Evolutionary conservation across 2,797 vertebrate species (phyloP), one percentile per base, ranked within the genome.

Genomic region (Picus viridis): DNA sequence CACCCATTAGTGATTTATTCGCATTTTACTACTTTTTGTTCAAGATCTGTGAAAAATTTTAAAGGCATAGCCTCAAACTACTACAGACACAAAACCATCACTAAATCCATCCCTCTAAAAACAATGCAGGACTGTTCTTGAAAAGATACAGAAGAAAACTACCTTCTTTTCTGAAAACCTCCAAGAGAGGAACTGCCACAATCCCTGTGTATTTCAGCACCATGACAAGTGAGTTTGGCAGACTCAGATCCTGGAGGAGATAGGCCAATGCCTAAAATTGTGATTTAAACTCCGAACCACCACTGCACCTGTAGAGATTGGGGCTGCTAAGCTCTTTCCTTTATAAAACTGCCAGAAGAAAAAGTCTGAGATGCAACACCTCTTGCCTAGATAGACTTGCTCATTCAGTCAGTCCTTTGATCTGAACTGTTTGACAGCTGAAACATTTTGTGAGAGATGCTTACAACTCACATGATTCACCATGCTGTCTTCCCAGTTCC

Each of bases 241-340:
- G 77, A 6, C 45, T 51, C 45, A 9, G 0, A 36, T 9, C 8
- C n/a, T 71, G 18, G 14, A 56, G 41, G 22, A 45, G 8, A 13
- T 6, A 36, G 29, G 13, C 12, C 63, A 56, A 13, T 39, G 34
- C 15, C 62, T 41, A 32, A 45, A 68, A 41, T 3, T 22, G 10
- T 15, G 63, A 90, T 23, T 16, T 30, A 19, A n/a, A 6, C 30
- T 26, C 61, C 34, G 47, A 47, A 6, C 19, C 34, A 11, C 3
- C 5, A 2, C 20, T 20, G 41, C 47, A 23, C 7, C 18, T 6
- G 61, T 4, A 24, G 5, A 65, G 8, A 17, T 0, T 6, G 6
- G n/a, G 22, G 3, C 24, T 18, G 45, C 19, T 14, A 36, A 78
- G 17, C 9, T 27, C 23, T 49, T 16, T 57, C 27, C 23, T 68